Evolutionary conservation across 2,113 vertebrate genomes (phyloP).

Genomic region (Clupea harengus): DNA sequence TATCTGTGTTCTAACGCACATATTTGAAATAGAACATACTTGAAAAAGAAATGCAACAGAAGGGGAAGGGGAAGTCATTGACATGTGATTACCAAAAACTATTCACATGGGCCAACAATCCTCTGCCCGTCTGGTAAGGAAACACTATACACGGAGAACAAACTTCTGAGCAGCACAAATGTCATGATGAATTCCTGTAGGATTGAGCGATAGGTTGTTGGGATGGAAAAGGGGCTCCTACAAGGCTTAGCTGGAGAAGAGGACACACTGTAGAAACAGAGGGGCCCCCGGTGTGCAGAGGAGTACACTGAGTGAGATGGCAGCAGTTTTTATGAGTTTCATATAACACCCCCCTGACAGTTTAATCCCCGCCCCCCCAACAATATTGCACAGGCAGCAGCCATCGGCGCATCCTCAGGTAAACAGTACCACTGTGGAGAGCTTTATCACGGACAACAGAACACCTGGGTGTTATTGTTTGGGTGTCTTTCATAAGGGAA

Average conservation of each 20-base stretch:
- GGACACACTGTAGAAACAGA: neutral
- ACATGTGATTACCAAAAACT: neutral
- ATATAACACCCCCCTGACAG: neutral
- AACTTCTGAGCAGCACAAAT: neutral
- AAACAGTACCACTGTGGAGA: neutral
- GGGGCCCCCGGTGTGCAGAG: too few relatives aligned
- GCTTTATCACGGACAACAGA: neutral
- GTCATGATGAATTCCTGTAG: neutral
- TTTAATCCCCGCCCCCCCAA: neutral
- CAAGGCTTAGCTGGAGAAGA: neutral
- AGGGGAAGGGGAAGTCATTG: neutral
- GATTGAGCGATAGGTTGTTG: neutral
- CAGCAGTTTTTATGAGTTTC: slow-evolving; percentile 14
- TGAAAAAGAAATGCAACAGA: neutral
- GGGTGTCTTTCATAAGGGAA: neutral
- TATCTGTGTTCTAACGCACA: neutral
- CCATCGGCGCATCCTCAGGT: neutral
- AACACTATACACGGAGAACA: neutral
- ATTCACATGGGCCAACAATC: neutral
- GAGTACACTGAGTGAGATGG: neutral
- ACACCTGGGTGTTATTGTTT: neutral
- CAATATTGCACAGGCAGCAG: neutral
- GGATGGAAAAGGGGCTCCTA: neutral
- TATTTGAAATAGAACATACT: neutral
- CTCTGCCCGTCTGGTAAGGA: neutral